A percentile compares a stretch with the other conserved stretches of the same genome.
phyloP scores from a whole-genome alignment of 2,888 invertebrate species.

The Idaea biselata region DNA sequence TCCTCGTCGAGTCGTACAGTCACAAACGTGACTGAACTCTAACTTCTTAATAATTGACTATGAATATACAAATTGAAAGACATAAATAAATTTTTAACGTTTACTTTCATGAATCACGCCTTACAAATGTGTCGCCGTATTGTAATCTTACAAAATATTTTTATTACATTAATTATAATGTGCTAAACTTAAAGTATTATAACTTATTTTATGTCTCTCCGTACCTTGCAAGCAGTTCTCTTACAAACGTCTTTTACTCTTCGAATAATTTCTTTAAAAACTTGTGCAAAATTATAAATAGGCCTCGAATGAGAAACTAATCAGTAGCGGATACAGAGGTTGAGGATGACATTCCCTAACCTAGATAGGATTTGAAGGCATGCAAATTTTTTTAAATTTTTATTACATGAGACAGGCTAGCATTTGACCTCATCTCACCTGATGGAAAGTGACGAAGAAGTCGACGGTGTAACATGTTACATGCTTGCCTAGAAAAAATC shows the following conservation, averaged over 20 bases:
- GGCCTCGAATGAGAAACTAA: slow-evolving; percentile 53
- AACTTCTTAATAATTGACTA: no score
- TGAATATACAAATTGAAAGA: slow-evolving; percentile 28
- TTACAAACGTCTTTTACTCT: slow-evolving; percentile 24
- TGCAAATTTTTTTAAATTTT: no score
- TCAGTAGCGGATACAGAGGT: not conserved
- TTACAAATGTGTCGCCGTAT: slow-evolving; percentile 78
- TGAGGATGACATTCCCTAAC: not conserved
- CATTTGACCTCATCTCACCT: no score
- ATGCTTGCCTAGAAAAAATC: no score
- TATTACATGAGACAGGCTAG: no score
- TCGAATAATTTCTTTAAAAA: slow-evolving; percentile 20
- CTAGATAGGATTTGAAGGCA: no score
- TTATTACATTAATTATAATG: slow-evolving; percentile 74
- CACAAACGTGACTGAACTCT: no score
- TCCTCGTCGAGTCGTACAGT: no score
- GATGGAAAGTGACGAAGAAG: no score
- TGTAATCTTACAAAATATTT: slow-evolving; percentile 75
- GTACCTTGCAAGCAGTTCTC: slow-evolving; percentile 72
- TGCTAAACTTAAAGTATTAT: slow-evolving; percentile 75
- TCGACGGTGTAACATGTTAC: no score
- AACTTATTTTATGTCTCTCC: slow-evolving; percentile 70
- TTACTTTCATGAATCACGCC: slow-evolving; percentile 78
- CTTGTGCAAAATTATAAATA: slow-evolving; percentile 55
- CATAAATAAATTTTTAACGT: slow-evolving; percentile 62